These are phyloP conservation scores for Drosophila arawakana DNA, from an alignment of 1,140 invertebrate genomes.

Conservation along the genomic window DNA sequence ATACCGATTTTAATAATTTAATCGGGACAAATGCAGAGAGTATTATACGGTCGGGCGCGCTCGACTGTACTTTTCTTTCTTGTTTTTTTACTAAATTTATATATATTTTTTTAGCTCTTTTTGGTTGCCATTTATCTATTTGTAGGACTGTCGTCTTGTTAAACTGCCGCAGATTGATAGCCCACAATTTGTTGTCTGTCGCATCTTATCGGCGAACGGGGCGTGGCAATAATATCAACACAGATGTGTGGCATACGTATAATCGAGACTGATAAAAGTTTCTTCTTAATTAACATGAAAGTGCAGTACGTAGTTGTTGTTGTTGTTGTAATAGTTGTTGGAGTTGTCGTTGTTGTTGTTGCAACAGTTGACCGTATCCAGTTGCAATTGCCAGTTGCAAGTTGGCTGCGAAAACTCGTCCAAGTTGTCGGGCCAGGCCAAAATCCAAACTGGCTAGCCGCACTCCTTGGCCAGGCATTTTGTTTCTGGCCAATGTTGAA, in stretches of 20 bases:
- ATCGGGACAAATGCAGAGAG: too few relatives aligned
- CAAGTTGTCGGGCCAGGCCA: constrained; percentile 12
- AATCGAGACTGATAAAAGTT: constrained; percentile 70
- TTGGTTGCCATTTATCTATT: neutral
- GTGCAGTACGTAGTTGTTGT: constrained; percentile 53
- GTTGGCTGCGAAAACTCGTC: constrained; percentile 45
- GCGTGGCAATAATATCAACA: constrained; percentile 43
- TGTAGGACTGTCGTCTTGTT: constrained; percentile 14
- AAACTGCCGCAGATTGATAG: constrained; percentile 52
- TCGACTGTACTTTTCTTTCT: too few relatives aligned
- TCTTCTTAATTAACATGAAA: constrained; percentile 79
- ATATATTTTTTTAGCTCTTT: too few relatives aligned
- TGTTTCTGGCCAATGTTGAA: constrained; percentile 22
- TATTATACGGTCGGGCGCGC: too few relatives aligned
- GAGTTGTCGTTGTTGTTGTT: constrained; percentile 6
- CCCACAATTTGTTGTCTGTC: constrained; percentile 72
- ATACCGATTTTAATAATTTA: too few relatives aligned
- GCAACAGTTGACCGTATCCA: constrained; percentile 1
- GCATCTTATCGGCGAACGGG: constrained; percentile 51
- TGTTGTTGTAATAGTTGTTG: neutral
- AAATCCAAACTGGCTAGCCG: constrained; percentile 23
- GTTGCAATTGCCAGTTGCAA: constrained; percentile 25
- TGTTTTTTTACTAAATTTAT: neutral
- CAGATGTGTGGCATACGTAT: constrained; percentile 12
- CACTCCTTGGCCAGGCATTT: constrained; percentile 25